Percentiles rank a stretch among this genome's conserved stretches.
phyloP scores from a whole-genome alignment of 2,113 vertebrate species.

The Rhodinocichla rosea region DNA sequence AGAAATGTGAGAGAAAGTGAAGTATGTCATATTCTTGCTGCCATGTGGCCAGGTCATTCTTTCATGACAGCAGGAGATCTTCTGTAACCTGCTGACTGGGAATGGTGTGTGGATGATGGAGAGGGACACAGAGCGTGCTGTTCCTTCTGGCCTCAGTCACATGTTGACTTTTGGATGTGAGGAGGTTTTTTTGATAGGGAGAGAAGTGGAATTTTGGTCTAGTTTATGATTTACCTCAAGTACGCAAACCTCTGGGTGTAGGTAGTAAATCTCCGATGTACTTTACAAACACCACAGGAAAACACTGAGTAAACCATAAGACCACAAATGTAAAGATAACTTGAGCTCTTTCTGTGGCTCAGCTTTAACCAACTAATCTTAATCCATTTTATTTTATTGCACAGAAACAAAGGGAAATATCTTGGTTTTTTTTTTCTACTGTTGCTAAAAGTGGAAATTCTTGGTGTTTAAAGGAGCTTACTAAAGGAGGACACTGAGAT shows the following conservation, averaged over 20 bases:
- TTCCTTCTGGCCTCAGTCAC: neutral
- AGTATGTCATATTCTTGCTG: neutral
- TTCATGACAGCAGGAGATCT: neutral
- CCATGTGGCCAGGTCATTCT: neutral
- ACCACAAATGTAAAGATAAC: neutral
- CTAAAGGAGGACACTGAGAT: neutral
- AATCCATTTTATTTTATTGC: neutral
- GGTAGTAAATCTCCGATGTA: neutral
- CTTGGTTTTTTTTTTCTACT: neutral
- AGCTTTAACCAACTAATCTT: neutral
- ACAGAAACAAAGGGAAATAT: neutral
- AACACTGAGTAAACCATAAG: neutral
- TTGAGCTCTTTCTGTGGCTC: neutral
- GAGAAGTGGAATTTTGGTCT: neutral
- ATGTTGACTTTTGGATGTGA: neutral
- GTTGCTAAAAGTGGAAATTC: neutral
- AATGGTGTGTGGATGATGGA: neutral
- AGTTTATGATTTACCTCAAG: neutral
- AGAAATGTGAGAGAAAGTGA: neutral
- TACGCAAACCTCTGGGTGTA: neutral
- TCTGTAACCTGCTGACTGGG: neutral
- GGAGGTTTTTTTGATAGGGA: neutral
- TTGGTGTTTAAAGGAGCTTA: neutral
- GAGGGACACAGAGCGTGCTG: neutral
- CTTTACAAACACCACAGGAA: neutral